Conservation (phyloP, 2,888 invertebrate genomes). For the Lithophane semibrunnea region DNA sequence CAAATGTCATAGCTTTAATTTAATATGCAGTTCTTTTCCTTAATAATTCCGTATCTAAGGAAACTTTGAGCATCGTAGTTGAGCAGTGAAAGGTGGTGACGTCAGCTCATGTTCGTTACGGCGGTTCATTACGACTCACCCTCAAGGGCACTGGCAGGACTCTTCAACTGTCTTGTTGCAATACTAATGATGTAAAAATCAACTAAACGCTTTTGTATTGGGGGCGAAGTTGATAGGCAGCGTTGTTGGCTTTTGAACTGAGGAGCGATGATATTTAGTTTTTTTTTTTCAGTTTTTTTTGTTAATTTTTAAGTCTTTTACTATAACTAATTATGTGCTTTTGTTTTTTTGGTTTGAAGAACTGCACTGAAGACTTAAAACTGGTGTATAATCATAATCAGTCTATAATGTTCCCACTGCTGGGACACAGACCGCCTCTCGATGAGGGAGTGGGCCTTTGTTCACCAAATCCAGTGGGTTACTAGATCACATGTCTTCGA, state of each 20-base stretch:
- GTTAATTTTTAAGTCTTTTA: not conserved
- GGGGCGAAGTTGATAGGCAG: not conserved
- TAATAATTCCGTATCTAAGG: slow-evolving; percentile 3
- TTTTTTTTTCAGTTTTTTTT: not conserved
- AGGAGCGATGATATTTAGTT: not conserved
- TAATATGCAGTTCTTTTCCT: slow-evolving; percentile 20
- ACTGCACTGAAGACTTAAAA: not conserved
- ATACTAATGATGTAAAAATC: slow-evolving; percentile 57
- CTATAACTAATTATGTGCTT: too few relatives aligned
- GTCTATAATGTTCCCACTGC: too few relatives aligned
- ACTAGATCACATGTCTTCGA: too few relatives aligned
- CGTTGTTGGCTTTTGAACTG: not conserved
- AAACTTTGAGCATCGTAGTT: slow-evolving; percentile 74
- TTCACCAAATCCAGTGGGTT: too few relatives aligned
- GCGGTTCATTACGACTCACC: slow-evolving; percentile 81
- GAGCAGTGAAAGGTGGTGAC: slow-evolving; percentile 81
- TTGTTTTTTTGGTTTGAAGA: not conserved
- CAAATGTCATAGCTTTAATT: slow-evolving; percentile 1
- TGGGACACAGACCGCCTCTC: too few relatives aligned
- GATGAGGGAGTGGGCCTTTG: too few relatives aligned
- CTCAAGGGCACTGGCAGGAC: slow-evolving; percentile 73
- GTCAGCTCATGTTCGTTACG: slow-evolving; percentile 85
- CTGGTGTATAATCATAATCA: too few relatives aligned
- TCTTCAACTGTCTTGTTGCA: slow-evolving; percentile 47
- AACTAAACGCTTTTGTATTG: slow-evolving; percentile 38